These are phyloP conservation scores for Lepidostoma basale DNA, from an alignment of 1,140 invertebrate genomes.

Conservation along the genomic window DNA sequence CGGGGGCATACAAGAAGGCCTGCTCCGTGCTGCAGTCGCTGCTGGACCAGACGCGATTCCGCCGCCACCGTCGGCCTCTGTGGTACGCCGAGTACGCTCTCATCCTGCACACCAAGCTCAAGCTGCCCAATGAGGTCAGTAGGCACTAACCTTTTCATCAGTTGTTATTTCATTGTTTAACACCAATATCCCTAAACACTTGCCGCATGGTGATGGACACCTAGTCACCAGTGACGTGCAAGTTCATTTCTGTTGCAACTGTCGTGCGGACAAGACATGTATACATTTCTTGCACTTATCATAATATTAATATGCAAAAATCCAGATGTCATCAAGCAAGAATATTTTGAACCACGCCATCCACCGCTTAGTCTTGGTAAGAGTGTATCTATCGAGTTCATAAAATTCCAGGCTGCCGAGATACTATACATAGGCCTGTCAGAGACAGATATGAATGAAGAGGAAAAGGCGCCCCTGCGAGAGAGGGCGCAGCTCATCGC, in stretches of 20 bases:
- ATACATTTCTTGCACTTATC: no score
- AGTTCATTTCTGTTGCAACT: no score
- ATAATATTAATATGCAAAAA: no score
- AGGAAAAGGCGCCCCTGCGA: slow-evolving; percentile 32
- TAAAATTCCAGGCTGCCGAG: slow-evolving; percentile 28
- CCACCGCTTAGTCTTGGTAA: no score
- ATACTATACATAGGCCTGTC: slow-evolving; percentile 27
- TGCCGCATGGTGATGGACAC: no score
- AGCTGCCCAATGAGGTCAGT: slow-evolving; percentile 48
- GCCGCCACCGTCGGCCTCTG: slow-evolving; percentile 50
- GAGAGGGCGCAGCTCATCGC: slow-evolving; percentile 29
- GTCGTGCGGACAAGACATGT: no score
- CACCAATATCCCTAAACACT: no score
- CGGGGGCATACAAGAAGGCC: slow-evolving; percentile 39
- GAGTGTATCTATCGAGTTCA: background rate
- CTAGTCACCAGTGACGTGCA: background rate
- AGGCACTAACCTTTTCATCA: no score
- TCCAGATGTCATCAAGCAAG: no score
- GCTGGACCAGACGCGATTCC: slow-evolving; percentile 49
- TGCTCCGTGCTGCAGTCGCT: slow-evolving; percentile 49
- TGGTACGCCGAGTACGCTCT: slow-evolving; percentile 56
- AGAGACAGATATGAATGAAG: slow-evolving; percentile 24
- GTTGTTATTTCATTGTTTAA: no score
- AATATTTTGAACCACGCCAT: no score
- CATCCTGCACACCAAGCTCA: slow-evolving; percentile 51